Evolutionary conservation across 2,888 invertebrate genomes (phyloP).

Genomic region (Alviniconcha strummeri): DNA sequence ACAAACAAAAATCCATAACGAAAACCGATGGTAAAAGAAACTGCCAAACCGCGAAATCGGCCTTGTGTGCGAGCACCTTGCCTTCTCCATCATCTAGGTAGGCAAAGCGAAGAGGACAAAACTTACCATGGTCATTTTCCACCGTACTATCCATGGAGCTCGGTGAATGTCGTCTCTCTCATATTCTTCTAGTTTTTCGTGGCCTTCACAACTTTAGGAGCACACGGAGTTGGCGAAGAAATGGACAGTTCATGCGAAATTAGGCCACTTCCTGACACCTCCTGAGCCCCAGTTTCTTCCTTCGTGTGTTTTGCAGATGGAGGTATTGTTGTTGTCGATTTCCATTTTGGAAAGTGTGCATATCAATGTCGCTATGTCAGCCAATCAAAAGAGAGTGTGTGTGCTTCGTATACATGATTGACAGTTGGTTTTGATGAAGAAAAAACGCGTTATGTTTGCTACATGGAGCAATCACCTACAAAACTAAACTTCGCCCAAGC

Average conservation of each 20-base stretch:
- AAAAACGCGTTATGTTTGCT: neutral
- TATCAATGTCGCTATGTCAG: conserved; percentile 25
- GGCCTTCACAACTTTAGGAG: conserved; percentile 5
- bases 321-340: conserved; percentile 36
- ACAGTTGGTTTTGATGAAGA: neutral
- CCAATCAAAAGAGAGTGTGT: conserved; percentile 28
- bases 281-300: conserved; percentile 10
- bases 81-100: neutral
- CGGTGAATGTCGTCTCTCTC: neutral
- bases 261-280: conserved; percentile 30
- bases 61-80: neutral
- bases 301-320: conserved; percentile 30
- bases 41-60: neutral
- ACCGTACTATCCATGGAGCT: conserved; percentile 26
- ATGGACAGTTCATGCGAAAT: conserved; percentile 27
- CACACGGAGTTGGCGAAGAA: conserved; percentile 12
- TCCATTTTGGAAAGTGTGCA: conserved; percentile 37
- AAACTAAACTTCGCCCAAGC: no score
- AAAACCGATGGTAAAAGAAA: neutral
- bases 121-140: conserved; percentile 35
- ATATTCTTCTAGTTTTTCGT: neutral
- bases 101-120: neutral
- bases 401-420: conserved; percentile 15
- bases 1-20: no score
- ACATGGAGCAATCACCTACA: neutral